Evolutionary conservation across 2,888 invertebrate species (phyloP), one percentile per base, ranked within the genome.

Genomic region (Pristionchus exspectatus): DNA sequence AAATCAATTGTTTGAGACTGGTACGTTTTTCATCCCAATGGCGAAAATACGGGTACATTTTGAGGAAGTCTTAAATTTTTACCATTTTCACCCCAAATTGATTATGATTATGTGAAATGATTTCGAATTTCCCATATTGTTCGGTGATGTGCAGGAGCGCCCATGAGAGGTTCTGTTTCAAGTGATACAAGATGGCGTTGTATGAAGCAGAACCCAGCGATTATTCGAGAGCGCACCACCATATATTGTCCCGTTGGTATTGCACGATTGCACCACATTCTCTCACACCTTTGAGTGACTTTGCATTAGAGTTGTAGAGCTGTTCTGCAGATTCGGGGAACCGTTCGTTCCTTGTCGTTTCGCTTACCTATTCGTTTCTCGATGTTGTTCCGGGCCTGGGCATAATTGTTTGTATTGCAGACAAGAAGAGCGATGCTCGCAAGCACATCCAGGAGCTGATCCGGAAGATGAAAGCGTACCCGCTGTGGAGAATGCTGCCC

Each of bases 401-500:
- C 7, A 81, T 85, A 50, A 59, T 85, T 30, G 59, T 2, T 27
- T 9, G 30, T 18, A n/a, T 89, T 89, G 30, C 89, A 89, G 77
- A 90, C 3, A 87, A 89, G 83, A 86, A 88, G 33, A 88, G 86
- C 56, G 91, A 91, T 56, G 63, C 87, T 27, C 69, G 88, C 18
- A 89, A 69, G 72, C 86, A 89, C 18, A 91, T 91, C 44, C 90
- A 90, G 44, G 91, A 91, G 59, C 89, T 91, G 54, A 87, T 91
- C 81, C 24, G 44, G 66, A 91, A 91, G 33, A 59, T 91, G 59
- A 90, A 91, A 38, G 63, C 69, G 24, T 86, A 90, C 72, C 90
- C 90, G 4, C 86, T 90, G 54, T 90, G 90, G 90, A 87, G 90
- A n/a, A 87, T 90, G 86, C 54, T 90, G 30, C 94, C 95, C 91